Conservation (phyloP, 2,888 invertebrate genomes). For the Cheilosia variabilis region DNA sequence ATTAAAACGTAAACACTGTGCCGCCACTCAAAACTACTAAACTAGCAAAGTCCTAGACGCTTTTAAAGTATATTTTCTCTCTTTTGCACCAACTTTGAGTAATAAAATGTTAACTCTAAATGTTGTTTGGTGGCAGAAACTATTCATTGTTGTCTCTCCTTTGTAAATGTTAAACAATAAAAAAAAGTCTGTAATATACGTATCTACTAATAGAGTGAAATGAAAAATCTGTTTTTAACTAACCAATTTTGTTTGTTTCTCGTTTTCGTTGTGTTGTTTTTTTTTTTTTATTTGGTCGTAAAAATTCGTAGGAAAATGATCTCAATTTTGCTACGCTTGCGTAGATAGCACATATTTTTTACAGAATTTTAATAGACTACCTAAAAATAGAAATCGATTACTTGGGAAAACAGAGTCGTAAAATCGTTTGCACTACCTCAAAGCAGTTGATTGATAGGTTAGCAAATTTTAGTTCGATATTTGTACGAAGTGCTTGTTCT, state of each 20-base stretch:
- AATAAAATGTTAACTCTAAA: conserved; percentile 35
- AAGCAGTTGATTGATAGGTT: no score
- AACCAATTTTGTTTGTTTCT: background rate
- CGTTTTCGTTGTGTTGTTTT: conserved; percentile 2
- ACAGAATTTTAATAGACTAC: no score
- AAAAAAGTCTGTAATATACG: conserved; percentile 46
- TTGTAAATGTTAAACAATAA: conserved; percentile 62
- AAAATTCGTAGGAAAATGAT: background rate
- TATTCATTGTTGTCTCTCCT: conserved; percentile 59
- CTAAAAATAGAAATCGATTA: no score
- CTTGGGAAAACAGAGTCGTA: no score
- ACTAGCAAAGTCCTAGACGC: conserved; percentile 59
- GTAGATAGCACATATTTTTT: no score
- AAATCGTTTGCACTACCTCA: no score
- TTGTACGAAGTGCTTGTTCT: no score
- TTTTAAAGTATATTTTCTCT: conserved; percentile 39
- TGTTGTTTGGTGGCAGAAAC: conserved; percentile 50
- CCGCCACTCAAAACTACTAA: conserved; percentile 25
- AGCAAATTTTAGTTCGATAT: no score
- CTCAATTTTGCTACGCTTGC: no score
- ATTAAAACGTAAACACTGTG: conserved; percentile 20
- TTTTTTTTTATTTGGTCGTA: background rate
- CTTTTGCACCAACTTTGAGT: conserved; percentile 53
- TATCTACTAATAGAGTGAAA: conserved; percentile 41
- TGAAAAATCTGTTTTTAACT: conserved; percentile 43